These are phyloP conservation scores for Ceratitis capitata DNA, from an alignment of 1,140 invertebrate genomes.

Conservation along the genomic window DNA sequence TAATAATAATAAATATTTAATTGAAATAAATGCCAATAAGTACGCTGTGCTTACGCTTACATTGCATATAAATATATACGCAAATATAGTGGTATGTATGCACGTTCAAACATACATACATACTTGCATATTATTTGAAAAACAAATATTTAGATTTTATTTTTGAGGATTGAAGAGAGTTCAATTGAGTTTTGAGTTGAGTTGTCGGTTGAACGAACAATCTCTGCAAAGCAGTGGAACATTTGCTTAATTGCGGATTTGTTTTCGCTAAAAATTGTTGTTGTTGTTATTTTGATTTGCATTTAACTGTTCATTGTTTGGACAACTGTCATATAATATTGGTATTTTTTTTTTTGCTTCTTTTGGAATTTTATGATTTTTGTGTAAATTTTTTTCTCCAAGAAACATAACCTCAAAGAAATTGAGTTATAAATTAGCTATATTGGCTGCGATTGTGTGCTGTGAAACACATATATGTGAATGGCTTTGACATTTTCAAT, in stretches of 20 bases:
- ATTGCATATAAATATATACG: neutral
- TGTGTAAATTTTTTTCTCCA: no score
- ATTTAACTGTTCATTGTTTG: neutral
- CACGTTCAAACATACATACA: no score
- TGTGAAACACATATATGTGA: no score
- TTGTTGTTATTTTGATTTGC: neutral
- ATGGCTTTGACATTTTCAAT: no score
- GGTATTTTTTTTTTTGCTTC: no score
- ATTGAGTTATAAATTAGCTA: no score
- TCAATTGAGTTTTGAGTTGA: neutral
- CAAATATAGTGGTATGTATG: no score
- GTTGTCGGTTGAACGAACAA: constrained; percentile 31
- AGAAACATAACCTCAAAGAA: no score
- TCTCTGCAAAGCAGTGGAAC: constrained; percentile 39
- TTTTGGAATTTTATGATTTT: no score
- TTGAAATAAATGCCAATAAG: neutral
- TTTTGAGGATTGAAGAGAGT: neutral
- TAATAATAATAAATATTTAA: no score
- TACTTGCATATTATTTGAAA: neutral
- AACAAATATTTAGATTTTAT: neutral
- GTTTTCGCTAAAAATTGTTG: neutral
- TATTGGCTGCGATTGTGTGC: no score
- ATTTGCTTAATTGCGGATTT: neutral
- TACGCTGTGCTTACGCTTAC: neutral
- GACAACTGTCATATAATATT: neutral